Base-by-base conservation (phyloP, 2,888 invertebrate genomes). In the Polydrusus cervinus region DNA sequence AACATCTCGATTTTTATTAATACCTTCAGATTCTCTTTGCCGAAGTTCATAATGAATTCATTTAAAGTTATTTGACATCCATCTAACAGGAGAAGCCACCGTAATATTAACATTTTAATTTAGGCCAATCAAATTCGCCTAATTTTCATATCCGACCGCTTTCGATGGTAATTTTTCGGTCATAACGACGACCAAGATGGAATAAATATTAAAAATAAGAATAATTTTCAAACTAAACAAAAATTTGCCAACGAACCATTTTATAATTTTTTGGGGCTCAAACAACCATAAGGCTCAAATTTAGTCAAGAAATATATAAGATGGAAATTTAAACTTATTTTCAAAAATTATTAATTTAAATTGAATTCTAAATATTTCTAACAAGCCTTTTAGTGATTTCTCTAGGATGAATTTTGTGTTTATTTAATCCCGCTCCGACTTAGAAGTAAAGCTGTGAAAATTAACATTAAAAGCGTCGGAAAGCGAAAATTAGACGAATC, bases 141-240 rank as follows among this genome's bases (percentile, higher is more conserved):
- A 45, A 62, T 62, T 62, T 62, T 62, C 62, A 20, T 43, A 16
- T 62, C 11, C 25, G 25, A 47, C 5, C 62, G 62, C 62, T 45
- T 62, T n/a, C 25, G 2, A 62, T 62, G 62, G 30, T 62, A 62
- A 62, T 62, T 62, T 62, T 60, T 34, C 20, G 51, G 16, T 49
- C 10, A 16, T 49, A 18, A 49, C 16, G 16, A 9, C 14, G 49
- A 18, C 1, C 49, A 5, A 49, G 18, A 49, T 49, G 14, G 16
- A 49, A 49, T 49, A 18, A 43, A 43, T 43, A 43, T 43, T 43
- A 8, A 43, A 43, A 43, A 43, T 43, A 43, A 43, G 43, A 43
- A 43, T n/a, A 43, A 5, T 40, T 25, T 25, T 25, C 1, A 25
- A 25, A 25, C 25, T n/a, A n/a, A n/a, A n/a, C n/a, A n/a, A 25